phyloP scores from a whole-genome alignment of 2,113 vertebrate species.

The Spea bombifrons region DNA sequence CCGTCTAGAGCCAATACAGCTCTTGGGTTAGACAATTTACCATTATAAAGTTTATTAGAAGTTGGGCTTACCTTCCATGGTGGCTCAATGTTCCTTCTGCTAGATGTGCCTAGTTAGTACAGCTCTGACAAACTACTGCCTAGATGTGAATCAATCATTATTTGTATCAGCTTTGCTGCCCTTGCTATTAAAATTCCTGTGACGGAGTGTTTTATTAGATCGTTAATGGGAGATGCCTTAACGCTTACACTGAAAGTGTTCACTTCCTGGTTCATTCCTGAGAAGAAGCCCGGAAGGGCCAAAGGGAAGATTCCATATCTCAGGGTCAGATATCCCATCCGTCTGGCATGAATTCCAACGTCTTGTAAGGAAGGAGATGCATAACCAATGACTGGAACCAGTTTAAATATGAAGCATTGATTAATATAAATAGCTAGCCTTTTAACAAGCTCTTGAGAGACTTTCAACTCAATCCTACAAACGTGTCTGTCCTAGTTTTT shows the following conservation, averaged over 20 bases:
- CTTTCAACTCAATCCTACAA: slow-evolving; percentile 8
- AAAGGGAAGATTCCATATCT: not conserved
- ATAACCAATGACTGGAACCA: slow-evolving; percentile 5
- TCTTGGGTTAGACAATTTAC: no score
- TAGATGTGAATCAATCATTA: slow-evolving; percentile 31
- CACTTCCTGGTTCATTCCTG: slow-evolving; percentile 21
- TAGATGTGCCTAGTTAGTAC: slow-evolving; percentile 9
- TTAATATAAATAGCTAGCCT: slow-evolving; percentile 1
- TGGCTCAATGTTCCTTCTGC: slow-evolving; percentile 1
- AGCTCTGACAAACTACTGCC: slow-evolving; percentile 3
- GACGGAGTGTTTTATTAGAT: slow-evolving; percentile 36
- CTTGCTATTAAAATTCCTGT: slow-evolving; percentile 43
- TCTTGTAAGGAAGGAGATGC: not conserved
- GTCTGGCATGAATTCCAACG: not conserved
- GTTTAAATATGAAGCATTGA: not conserved
- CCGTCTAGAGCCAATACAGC: no score
- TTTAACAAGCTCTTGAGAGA: slow-evolving; percentile 15
- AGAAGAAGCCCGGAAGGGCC: slow-evolving; percentile 10
- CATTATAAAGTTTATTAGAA: no score
- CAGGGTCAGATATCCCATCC: not conserved
- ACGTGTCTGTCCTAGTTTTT: slow-evolving; percentile 31
- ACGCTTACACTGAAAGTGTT: slow-evolving; percentile 9
- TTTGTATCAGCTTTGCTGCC: slow-evolving; percentile 35
- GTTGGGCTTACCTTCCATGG: slow-evolving; percentile 35
- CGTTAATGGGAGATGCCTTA: slow-evolving; percentile 42